phyloP scores from a whole-genome alignment of 2,113 vertebrate genomes.

The Panthera tigris region DNA sequence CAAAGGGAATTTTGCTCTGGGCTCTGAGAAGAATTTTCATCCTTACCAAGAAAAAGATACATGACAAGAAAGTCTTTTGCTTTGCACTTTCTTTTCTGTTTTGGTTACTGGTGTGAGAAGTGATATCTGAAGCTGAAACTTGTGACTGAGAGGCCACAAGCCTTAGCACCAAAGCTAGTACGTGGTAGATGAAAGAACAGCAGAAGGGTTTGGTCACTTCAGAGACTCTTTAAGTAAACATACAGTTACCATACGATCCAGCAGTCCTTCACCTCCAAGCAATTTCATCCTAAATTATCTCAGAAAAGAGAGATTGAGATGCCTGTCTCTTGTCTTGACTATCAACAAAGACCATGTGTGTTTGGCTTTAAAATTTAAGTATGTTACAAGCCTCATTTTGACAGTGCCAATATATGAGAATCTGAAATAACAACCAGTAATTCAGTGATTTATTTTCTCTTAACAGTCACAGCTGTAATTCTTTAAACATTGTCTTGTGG shows the following conservation, averaged over 20 bases:
- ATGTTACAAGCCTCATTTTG: not conserved
- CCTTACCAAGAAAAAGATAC: not conserved
- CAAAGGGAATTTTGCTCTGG: not conserved
- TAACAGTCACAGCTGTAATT: not conserved
- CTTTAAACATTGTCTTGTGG: not conserved
- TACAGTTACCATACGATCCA: not conserved
- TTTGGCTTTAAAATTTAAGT: slow-evolving; percentile 28
- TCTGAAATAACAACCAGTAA: not conserved
- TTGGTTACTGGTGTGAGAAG: not conserved
- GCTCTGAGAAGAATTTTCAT: not conserved
- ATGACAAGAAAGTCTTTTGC: not conserved
- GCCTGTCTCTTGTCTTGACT: not conserved
- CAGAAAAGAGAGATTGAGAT: not conserved
- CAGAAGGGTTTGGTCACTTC: not conserved
- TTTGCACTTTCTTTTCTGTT: not conserved
- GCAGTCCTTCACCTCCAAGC: not conserved
- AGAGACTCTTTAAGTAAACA: not conserved
- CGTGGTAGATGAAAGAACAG: not conserved
- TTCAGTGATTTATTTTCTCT: not conserved
- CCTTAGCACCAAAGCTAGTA: not conserved
- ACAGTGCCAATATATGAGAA: not conserved
- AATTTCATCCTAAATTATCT: not conserved
- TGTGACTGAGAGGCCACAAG: not conserved
- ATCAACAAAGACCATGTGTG: not conserved
- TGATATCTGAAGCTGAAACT: not conserved